These are phyloP conservation scores for Matsumyia berberina DNA, from an alignment of 2,888 invertebrate species.

Conservation along the genomic window DNA sequence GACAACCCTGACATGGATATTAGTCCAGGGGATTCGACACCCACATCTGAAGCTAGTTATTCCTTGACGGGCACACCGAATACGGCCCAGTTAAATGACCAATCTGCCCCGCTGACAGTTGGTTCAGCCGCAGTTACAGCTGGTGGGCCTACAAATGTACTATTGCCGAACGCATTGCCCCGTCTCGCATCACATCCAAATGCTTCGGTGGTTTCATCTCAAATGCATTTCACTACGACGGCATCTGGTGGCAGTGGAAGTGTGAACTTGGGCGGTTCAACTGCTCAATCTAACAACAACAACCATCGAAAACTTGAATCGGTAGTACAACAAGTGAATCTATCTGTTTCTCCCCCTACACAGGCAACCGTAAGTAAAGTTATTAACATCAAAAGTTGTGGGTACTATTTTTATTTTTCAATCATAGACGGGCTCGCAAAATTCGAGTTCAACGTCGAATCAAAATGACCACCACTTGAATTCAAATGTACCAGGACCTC, in stretches of 20 bases:
- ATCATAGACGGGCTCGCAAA: slow-evolving; percentile 79
- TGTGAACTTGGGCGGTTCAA: slow-evolving; percentile 80
- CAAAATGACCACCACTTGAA: slow-evolving; percentile 83
- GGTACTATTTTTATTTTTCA: slow-evolving; percentile 8
- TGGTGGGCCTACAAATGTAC: slow-evolving; percentile 78
- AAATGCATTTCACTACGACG: slow-evolving; percentile 80
- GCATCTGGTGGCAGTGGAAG: slow-evolving; percentile 79
- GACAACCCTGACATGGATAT: slow-evolving; percentile 96
- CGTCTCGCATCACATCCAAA: slow-evolving; percentile 84
- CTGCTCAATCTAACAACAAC: slow-evolving; percentile 77
- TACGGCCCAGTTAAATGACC: slow-evolving; percentile 79
- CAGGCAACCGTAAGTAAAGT: slow-evolving; percentile 75
- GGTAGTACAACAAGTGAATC: slow-evolving; percentile 78
- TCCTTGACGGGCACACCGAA: slow-evolving; percentile 84
- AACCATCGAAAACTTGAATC: slow-evolving; percentile 67
- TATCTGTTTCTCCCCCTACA: slow-evolving; percentile 71
- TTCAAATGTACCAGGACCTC: slow-evolving; percentile 84
- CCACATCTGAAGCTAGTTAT: slow-evolving; percentile 92
- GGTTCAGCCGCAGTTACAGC: slow-evolving; percentile 79
- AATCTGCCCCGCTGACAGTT: slow-evolving; percentile 71
- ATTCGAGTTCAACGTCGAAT: slow-evolving; percentile 78
- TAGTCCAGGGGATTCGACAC: slow-evolving; percentile 95
- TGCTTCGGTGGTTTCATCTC: slow-evolving; percentile 77
- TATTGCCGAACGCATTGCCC: slow-evolving; percentile 86
- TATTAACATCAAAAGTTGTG: background rate